Evolutionary conservation across 2,797 vertebrate species (phyloP), one percentile per base, ranked within the genome.

Genomic region (Halcyon badia): DNA sequence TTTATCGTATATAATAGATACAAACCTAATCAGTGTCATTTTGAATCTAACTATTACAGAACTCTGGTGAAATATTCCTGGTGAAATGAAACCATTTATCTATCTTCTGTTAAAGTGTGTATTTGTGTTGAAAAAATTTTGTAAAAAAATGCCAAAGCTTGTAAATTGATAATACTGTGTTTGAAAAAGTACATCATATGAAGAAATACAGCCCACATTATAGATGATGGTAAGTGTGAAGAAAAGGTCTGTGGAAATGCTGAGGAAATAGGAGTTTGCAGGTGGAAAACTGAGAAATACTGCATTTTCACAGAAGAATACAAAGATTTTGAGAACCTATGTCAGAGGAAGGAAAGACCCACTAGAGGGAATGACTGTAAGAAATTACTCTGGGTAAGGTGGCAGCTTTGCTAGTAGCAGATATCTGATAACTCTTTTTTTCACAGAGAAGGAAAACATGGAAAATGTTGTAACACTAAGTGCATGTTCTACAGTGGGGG

Each of bases 211-310:
- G 5, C 18, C 11, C 3, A 51, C 0, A 44, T 54, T 61, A 42
- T 20, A 2, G 0, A 1, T 48, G 39, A 2, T 21, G 51, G 6
- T 30, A 78, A 39, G 3, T 1, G 2, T 58, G 46, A 86, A 61
- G 10, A 64, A 3, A 76, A 4, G 2, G 24, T 70, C 41, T 62
- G n/a, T 33, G 35, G 22, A 90, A 75, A 56, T 37, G 48, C 3
- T 51, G 35, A 68, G 10, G 9, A 87, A 87, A 75, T 9, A 56
- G 14, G 10, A 57, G 33, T 64, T 73, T 62, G 6, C 5, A n/a
- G 12, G 5, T 25, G 15, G 4, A 52, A 4, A 76, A 64, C 5
- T 48, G 51, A 79, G 41, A 72, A 94, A 64, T 60, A 37, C 2
- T 87, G 8, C 1, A 70, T 46, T 28, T 48, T 69, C 11, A 6